A percentile compares a stretch with the other conserved stretches of the same genome.
Evolutionary conservation across 2,113 vertebrate genomes (phyloP).

Genomic region (Hippocampus zosterae): DNA sequence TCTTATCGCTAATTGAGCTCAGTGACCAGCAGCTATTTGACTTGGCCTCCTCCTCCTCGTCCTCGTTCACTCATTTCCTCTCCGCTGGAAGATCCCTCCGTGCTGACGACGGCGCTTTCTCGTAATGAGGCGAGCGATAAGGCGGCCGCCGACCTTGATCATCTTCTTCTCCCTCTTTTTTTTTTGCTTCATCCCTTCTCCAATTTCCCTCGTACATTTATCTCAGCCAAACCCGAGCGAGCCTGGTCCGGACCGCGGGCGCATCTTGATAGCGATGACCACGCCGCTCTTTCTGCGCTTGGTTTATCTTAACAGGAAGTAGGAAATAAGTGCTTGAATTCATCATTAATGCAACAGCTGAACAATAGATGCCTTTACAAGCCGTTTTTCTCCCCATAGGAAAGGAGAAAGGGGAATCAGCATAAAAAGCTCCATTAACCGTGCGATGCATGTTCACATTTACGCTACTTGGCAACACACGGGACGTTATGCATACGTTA

Average conservation of each 20-base stretch:
- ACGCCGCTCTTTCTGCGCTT: neutral
- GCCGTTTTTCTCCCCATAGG: neutral
- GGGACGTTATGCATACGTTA: no score
- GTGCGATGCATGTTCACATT: neutral
- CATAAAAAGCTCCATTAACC: neutral
- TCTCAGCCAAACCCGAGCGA: neutral
- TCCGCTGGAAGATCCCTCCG: constrained; percentile 40
- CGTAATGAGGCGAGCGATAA: constrained; percentile 61
- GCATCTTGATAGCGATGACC: constrained; percentile 4
- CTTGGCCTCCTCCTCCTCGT: constrained; percentile 31
- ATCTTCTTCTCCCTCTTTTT: constrained; percentile 30
- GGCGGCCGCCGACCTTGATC: constrained; percentile 51
- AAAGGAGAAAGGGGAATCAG: neutral
- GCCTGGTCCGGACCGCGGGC: neutral
- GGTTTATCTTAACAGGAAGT: constrained; percentile 2
- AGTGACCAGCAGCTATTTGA: constrained; percentile 12
- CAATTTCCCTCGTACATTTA: constrained; percentile 38
- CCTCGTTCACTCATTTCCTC: constrained; percentile 34
- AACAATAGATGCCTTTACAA: neutral
- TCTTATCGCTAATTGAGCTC: constrained; percentile 39
- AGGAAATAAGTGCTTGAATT: neutral
- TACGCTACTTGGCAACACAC: no score
- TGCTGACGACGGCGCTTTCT: constrained; percentile 56
- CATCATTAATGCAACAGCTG: neutral
- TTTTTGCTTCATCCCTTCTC: constrained; percentile 11